Conservation (phyloP, 2,888 invertebrate species). For the Stratiomys singularior region DNA sequence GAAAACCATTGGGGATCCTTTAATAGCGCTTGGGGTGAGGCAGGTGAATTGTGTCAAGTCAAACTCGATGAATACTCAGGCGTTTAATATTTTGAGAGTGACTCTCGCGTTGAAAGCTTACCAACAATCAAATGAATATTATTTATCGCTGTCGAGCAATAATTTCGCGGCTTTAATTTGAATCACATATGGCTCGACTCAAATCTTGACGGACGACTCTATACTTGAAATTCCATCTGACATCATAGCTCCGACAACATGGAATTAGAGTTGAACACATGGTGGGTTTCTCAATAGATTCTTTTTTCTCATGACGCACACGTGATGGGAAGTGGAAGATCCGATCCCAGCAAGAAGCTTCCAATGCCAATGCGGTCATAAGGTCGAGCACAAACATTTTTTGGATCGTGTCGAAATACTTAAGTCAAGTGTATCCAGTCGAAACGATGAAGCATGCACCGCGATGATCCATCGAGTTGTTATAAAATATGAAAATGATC, state of each 20-base stretch:
- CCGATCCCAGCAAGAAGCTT: neutral
- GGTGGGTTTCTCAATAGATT: conserved; percentile 7
- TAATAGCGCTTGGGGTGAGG: no score
- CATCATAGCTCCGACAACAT: conserved; percentile 25
- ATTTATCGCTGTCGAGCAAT: neutral
- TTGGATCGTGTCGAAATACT: conserved; percentile 45
- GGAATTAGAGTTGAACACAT: conserved; percentile 23
- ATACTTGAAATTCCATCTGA: conserved; percentile 37
- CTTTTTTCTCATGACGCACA: conserved; percentile 3
- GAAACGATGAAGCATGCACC: conserved; percentile 21
- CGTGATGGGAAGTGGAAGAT: neutral
- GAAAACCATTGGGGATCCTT: no score
- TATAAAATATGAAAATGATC: conserved; percentile 34
- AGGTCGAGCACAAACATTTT: conserved; percentile 38
- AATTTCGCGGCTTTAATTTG: conserved; percentile 8
- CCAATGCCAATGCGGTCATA: conserved; percentile 35
- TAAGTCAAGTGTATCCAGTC: conserved; percentile 21
- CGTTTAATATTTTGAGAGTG: no score
- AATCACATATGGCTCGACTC: conserved; percentile 7
- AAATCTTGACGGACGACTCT: conserved; percentile 35
- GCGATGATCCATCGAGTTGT: conserved; percentile 12
- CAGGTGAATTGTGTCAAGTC: no score
- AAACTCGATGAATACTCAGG: no score
- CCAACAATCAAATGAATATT: no score
- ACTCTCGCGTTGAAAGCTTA: no score